Conservation (phyloP, 1,140 invertebrate species). For the Dendrolimus punctatus region DNA sequence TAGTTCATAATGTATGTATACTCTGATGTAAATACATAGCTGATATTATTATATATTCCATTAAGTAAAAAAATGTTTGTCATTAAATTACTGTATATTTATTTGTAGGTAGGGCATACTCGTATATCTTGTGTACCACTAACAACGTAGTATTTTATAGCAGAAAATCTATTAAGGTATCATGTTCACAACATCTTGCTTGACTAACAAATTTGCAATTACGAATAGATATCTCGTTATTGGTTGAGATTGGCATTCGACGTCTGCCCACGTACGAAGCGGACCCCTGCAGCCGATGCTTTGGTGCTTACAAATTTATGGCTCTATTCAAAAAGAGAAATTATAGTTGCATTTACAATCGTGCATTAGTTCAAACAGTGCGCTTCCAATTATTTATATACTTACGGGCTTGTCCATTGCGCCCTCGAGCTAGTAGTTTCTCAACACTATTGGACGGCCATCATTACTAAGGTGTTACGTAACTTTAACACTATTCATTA, state of each 20-base stretch:
- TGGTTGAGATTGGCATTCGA: conserved; percentile 22
- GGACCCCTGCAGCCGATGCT: conserved; percentile 14
- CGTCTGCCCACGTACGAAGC: conserved; percentile 17
- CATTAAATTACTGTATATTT: too few species aligned
- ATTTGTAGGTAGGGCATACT: too few species aligned
- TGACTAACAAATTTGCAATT: conserved; percentile 13
- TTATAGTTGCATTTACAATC: conserved; percentile 27
- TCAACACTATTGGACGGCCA: conserved; percentile 25
- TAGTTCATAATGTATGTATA: too few species aligned
- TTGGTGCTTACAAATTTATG: conserved; percentile 34
- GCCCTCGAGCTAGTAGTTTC: conserved; percentile 25
- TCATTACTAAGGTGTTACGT: conserved; percentile 22
- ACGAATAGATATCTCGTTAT: conserved; percentile 18
- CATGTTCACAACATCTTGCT: conserved; percentile 11
- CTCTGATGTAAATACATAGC: too few species aligned
- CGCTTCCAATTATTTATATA: conserved; percentile 47
- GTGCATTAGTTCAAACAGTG: conserved; percentile 40
- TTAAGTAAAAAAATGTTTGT: too few species aligned
- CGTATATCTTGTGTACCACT: too few species aligned
- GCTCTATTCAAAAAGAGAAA: conserved; percentile 42
- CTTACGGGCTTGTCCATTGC: conserved; percentile 13
- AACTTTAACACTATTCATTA: conserved; percentile 25
- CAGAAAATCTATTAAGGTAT: not conserved
- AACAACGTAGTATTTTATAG: too few species aligned
- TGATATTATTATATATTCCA: too few species aligned